Base-by-base conservation (phyloP, 2,797 vertebrate species). In the Cuculus canorus region DNA sequence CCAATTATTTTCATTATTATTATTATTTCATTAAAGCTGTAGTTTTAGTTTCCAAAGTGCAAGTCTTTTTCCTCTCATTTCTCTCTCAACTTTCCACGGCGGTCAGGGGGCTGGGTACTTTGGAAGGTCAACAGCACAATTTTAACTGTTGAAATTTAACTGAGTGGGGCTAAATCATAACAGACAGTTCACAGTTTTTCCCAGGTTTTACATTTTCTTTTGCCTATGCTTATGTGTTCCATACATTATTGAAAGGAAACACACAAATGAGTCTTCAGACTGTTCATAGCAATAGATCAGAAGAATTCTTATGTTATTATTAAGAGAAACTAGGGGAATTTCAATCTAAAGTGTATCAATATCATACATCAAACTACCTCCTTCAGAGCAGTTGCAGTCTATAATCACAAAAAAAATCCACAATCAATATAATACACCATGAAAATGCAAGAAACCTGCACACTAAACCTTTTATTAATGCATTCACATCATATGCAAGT, bases 361-460 rank as follows among this genome's bases (percentile, higher is more conserved):
- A 81, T 47, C 64, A 57, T 86, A 65, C 32, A 88, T 83, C 57
- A 88, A 90, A 75, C 50, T 59, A 83, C 18, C 11, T 82, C 52
- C 33, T 87, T 90, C 82, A 91, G 71, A 93, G 54, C 23, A 90
- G 22, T 59, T 82, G 47, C 65, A 84, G 71, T 95, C 65, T 86
- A 81, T 70, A 61, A 81, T 65, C 61, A 86, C n/a, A 86, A 90
- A 92, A 92, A 78, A 81, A 92, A 88, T 72, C 32, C 83, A 81
- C 27, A 37, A n/a, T 30, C 27, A 69, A 10, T 61, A 65, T 75
- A 59, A 50, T 33, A 69, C 10, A 32, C 17, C 41, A 64, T 11
- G 11, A 30, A 72, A 43, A 72, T 30, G 15, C 54, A 78, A 87
- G 47, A 92, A 78, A 35, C 28, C 13, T 69, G 53, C 72, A 82